A percentile compares a stretch with the other conserved stretches of the same genome.
phyloP scores from a whole-genome alignment of 2,797 vertebrate species.

The Tinamus major region DNA sequence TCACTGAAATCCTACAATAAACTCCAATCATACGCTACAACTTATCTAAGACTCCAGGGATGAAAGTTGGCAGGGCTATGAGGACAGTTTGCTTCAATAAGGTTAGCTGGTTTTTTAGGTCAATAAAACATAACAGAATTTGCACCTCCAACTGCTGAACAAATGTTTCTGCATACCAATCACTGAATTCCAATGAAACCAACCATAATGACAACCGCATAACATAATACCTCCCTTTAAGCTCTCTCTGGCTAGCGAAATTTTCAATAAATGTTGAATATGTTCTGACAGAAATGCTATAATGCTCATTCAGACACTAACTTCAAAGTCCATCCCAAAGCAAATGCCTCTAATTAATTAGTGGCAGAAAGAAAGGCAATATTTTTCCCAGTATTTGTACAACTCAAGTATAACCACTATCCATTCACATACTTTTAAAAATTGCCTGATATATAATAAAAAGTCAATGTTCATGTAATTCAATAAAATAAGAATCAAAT shows the following conservation, averaged over 20 bases:
- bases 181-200: constrained; percentile 55
- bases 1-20: constrained; percentile 55
- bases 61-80: constrained; percentile 43
- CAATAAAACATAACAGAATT: constrained; percentile 66
- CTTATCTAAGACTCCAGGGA: constrained; percentile 24
- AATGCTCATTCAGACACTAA: constrained; percentile 24
- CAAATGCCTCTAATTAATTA: constrained; percentile 74
- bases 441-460: background rate
- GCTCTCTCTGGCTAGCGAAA: background rate
- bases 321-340: constrained; percentile 71
- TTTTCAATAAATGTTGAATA: background rate
- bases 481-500: constrained; percentile 54
- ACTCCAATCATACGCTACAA: constrained; percentile 37
- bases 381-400: background rate
- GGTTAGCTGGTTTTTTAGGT: constrained; percentile 56
- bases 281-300: background rate
- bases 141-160: constrained; percentile 40
- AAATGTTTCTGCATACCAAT: constrained; percentile 53
- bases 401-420: background rate
- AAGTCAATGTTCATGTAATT: background rate
- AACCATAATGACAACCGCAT: constrained; percentile 8
- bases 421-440: background rate
- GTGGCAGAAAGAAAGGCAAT: constrained; percentile 34
- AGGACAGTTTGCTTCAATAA: constrained; percentile 51
- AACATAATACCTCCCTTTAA: constrained; percentile 1